A percentile compares a stretch with the other conserved stretches of the same genome.
Conservation (phyloP, 2,888 invertebrate genomes). For the Hydroisotoma schaefferi region DNA sequence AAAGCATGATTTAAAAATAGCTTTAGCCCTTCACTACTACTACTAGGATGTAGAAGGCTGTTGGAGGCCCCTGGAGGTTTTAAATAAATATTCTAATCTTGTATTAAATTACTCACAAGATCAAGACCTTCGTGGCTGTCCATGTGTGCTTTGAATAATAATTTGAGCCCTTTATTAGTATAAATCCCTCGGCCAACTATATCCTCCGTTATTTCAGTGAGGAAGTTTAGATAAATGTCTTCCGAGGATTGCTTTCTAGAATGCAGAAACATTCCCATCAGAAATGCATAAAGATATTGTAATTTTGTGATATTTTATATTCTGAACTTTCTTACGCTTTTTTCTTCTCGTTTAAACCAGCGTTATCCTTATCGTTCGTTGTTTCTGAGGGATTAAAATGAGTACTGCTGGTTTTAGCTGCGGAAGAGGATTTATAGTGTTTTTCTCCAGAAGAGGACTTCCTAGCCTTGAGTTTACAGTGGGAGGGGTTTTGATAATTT, state of each 20-base stretch:
- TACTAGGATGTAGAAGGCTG: background rate
- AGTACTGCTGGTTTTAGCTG: no score
- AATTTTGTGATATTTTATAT: background rate
- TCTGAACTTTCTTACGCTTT: background rate
- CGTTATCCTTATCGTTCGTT: background rate
- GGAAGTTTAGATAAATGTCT: conserved; percentile 53
- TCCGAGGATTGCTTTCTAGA: conserved; percentile 31
- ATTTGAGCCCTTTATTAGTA: conserved; percentile 56
- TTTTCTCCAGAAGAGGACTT: no score
- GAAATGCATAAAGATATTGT: no score
- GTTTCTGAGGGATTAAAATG: no score
- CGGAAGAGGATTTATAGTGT: conserved; percentile 39
- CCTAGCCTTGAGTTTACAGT: background rate
- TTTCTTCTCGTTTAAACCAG: background rate
- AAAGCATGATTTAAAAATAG: background rate
- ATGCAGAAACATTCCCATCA: background rate
- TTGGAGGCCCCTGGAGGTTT: background rate
- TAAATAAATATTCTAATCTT: background rate
- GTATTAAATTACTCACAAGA: conserved; percentile 52
- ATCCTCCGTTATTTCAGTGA: conserved; percentile 58
- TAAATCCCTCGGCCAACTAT: conserved; percentile 58
- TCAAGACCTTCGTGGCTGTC: conserved; percentile 55
- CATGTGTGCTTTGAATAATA: conserved; percentile 57
- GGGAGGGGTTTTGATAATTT: background rate
- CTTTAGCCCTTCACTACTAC: background rate